Conservation (phyloP, 2,113 vertebrate species). For the Axis porcinus region DNA sequence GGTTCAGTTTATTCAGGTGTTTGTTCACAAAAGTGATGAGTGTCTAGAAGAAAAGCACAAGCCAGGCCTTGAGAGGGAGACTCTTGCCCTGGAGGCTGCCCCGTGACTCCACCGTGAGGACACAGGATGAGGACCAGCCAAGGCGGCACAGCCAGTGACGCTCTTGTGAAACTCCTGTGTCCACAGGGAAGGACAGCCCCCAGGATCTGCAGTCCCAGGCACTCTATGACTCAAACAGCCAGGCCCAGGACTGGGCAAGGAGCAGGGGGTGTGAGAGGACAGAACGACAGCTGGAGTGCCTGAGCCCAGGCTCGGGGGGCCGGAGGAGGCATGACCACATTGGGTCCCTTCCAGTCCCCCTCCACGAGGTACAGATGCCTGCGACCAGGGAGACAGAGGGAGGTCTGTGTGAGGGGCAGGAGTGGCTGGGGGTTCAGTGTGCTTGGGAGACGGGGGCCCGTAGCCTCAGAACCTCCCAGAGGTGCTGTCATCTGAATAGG, state of each 20-base stretch:
- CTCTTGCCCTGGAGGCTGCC: neutral
- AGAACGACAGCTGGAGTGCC: neutral
- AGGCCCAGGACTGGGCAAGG: neutral
- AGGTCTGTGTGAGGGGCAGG: neutral
- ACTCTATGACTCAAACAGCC: neutral
- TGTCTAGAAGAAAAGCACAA: slow-evolving; percentile 83
- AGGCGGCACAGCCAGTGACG: neutral
- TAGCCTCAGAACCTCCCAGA: neutral
- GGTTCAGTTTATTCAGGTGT: slow-evolving; percentile 97
- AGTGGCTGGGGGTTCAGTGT: neutral
- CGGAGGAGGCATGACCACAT: neutral
- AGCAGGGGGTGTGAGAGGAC: neutral
- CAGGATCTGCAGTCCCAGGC: fast-evolving
- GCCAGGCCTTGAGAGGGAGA: neutral
- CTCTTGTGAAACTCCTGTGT: neutral
- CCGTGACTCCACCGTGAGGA: neutral
- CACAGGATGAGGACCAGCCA: neutral
- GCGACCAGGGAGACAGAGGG: neutral
- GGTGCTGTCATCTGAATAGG: neutral
- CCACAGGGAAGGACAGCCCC: neutral
- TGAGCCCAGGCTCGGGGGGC: neutral
- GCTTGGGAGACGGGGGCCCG: neutral
- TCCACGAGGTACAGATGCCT: neutral
- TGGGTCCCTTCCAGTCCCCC: neutral
- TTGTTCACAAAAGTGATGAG: slow-evolving; percentile 99